Conservation (phyloP, 2,888 invertebrate species). For the Adelphocoris suturalis region DNA sequence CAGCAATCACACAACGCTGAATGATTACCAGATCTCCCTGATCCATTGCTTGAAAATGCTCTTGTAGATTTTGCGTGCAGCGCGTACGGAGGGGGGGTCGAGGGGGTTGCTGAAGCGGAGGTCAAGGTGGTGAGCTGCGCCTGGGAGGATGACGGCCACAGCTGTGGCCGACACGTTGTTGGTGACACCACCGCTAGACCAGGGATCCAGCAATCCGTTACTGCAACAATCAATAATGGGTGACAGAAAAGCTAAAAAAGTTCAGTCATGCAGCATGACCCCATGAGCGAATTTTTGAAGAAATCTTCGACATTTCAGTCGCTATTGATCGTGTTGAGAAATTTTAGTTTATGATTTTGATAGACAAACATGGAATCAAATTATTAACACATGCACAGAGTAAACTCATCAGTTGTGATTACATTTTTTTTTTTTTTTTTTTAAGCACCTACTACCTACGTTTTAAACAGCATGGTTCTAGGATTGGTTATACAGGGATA, state of each 20-base stretch:
- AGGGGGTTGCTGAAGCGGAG: constrained; percentile 83
- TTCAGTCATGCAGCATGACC: too few relatives aligned
- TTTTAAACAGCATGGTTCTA: too few relatives aligned
- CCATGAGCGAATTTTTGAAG: too few relatives aligned
- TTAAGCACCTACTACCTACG: too few relatives aligned
- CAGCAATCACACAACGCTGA: not conserved
- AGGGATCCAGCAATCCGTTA: constrained; percentile 92
- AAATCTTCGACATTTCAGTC: too few relatives aligned
- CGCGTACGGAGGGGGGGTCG: constrained; percentile 85
- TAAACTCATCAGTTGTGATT: too few relatives aligned
- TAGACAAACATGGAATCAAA: too few relatives aligned
- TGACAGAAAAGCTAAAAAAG: not conserved
- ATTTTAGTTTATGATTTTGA: too few relatives aligned
- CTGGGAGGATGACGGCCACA: constrained; percentile 86
- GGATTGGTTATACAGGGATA: too few relatives aligned
- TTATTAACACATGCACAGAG: too few relatives aligned
- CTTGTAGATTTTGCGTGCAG: constrained; percentile 83
- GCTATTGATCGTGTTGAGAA: too few relatives aligned
- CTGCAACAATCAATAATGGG: constrained; percentile 79
- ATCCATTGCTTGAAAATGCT: constrained; percentile 63
- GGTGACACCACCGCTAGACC: constrained; percentile 91
- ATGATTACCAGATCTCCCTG: not conserved
- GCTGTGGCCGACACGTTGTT: constrained; percentile 83
- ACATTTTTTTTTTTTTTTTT: too few relatives aligned
- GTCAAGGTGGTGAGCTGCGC: constrained; percentile 93